phyloP scores from a whole-genome alignment of 2,888 invertebrate genomes.

The Drosophila imparisetae region DNA sequence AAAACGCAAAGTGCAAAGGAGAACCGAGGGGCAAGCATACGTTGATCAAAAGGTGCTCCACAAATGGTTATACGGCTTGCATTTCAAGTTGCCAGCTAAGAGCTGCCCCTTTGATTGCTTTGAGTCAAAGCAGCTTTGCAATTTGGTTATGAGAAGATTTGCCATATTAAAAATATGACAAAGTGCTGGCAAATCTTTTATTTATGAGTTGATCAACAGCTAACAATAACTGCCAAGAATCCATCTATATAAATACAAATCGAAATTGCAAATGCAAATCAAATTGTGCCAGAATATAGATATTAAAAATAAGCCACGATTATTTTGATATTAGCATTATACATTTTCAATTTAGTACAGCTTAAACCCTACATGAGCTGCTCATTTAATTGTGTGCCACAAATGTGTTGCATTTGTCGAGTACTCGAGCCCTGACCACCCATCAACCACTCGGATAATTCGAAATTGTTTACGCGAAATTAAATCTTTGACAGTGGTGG shows the following conservation, averaged over 20 bases:
- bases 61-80: conserved; percentile 38
- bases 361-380: conserved; percentile 14
- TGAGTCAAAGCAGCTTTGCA: conserved; percentile 53
- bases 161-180: conserved; percentile 37
- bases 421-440: conserved; percentile 9
- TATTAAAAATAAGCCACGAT: neutral
- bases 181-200: conserved; percentile 30
- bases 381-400: conserved; percentile 18
- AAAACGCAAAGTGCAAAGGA: conserved; percentile 47
- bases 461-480: conserved; percentile 43
- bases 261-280: neutral
- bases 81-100: conserved; percentile 49
- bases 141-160: conserved; percentile 24
- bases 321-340: neutral
- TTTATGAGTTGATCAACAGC: conserved; percentile 7
- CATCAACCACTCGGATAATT: conserved; percentile 14
- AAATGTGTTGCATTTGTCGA: conserved; percentile 4
- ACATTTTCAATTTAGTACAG: neutral
- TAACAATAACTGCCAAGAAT: conserved; percentile 10
- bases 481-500: conserved; percentile 43
- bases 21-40: conserved; percentile 27
- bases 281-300: neutral
- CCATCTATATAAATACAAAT: neutral
- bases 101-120: conserved; percentile 44
- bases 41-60: conserved; percentile 42